Base-by-base conservation (phyloP, 2,113 vertebrate species). In the Myiagra hebetior region DNA sequence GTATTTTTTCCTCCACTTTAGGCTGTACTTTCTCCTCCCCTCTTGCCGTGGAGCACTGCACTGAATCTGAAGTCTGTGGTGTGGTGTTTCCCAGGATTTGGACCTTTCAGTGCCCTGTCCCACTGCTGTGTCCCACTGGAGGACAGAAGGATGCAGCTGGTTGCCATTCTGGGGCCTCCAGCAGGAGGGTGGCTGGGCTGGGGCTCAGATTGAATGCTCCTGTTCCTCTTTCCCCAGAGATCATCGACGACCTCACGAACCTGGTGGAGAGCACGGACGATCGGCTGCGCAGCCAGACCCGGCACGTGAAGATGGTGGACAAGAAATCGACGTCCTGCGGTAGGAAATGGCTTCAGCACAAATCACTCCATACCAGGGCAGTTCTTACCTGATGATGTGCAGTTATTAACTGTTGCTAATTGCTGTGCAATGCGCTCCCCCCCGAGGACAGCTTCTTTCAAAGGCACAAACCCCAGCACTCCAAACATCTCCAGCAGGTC, bases 231-330 rank as follows among this genome's bases (percentile, higher is more conserved):
- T 91, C 87, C 72, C 85, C 96, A 99, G 99, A 99, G 97, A 99
- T 99, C 95, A 99, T 99, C 1, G 99, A 99, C 0, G 99, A 99
- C 98, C 98, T 99, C 7, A 87, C 99, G 6, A 99, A 98, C 95
- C 98, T 99, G n/a, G 99, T 99, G 86, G 99, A 99, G 94, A 99
- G 98, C 86, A 99, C 99, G 1, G 99, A 99, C 5, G 93, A 93
- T 53, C 98, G 98, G 50, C 98, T 99, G 64, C 99, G 98, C 68
- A 98, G 91, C 7, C 99, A 99, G 96, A 99, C 99, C 0, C 98
- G 98, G 41, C 98, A 98, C 10, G 99, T 99, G 89, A 99, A 98
- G 94, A 65, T 99, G 92, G 98, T 99, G 96, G 99, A 99, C 79
- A 98, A 96, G 52, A 99, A 99, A 96, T 99, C 99, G 2, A 94